Base-by-base conservation (phyloP, 2,888 invertebrate species). In the Drosophila prostipennis region DNA sequence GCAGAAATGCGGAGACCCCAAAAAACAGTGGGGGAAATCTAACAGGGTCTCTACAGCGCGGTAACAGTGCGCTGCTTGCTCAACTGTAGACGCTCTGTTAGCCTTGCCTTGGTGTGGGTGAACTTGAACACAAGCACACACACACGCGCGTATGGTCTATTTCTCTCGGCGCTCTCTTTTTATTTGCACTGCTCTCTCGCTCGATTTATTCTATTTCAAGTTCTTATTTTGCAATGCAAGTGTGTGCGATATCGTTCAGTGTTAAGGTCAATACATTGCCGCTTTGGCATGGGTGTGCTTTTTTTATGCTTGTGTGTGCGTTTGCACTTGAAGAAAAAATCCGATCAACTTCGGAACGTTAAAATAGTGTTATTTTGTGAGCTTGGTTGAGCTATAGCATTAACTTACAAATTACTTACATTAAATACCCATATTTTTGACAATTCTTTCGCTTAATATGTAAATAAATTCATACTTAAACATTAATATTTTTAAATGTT, bases 191-290 rank as follows among this genome's bases (percentile, higher is more conserved):
- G 48, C 48, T 46, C 40, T 74, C 46, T 8, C 36, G 43, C 57
- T 64, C 69, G 55, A 32, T 58, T 60, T 55, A 39, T 58, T 70
- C 64, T 69, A 70, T 77, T 81, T 76, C 72, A 78, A 72, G 73
- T 73, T 72, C 69, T 64, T 73, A 51, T 73, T 79, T 76, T 67
- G 77, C 64, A 65, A 65, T 67, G 49, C 65, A 68, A 59, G 59
- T 68, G 56, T 60, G 72, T 48, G 36, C 53, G 45, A 13, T 53
- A 73, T 52, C 53, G 78, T 89, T 89, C 89, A 89, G 89, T 89
- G 89, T 89, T 89, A 89, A 89, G 89, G 89, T 90, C 89, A 89
- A 79, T 81, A 76, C 63, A 74, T 78, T 86, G 68, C 72, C 75
- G 72, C 70, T 43, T 61, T 55, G 79, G 56, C 55, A 51, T 59